Base-by-base conservation (phyloP, 2,888 invertebrate species). In the Phorcus lineatus region DNA sequence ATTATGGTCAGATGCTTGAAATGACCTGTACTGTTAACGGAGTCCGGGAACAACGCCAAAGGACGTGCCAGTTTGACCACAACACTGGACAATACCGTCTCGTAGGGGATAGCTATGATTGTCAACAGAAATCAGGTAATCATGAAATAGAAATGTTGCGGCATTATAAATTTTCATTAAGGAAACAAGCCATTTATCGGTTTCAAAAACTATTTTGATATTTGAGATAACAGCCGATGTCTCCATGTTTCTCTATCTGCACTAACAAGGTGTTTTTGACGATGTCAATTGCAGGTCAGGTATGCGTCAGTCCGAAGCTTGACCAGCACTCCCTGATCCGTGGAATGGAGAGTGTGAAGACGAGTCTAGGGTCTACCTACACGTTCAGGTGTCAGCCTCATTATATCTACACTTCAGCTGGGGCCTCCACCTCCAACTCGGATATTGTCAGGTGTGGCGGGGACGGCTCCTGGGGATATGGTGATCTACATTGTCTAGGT, bases 401-500 rank as follows among this genome's bases (percentile, higher is more conserved):
- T 24, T 77, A 80, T 2, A 22, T 76, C 19, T 80, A 79, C 74
- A 54, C 55, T 2, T 94, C 98, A 22, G 97, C 97, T 28, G 99
- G 99, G 0, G 97, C 98, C 94, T 97, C 79, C 52, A 96, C 96
- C 88, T 96, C 76, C 6, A 79, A 97, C 87, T 98, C 98, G 90
- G 97, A 98, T 91, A 96, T 97, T n/a, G 98, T 99, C 0, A 95
- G 96, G 84, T 99, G 98, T 93, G 96, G 96, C 94, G 96, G 96
- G 0, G 98, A 97, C 90, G 97, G 97, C 3, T 96, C 97, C 83
- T 99, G 99, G 99, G 98, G 99, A 94, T 98, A 98, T 92, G 99
- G 99, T 24, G 97, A 98, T 92, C 94, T 99, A 76, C 94, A 97
- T 2, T 84, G 84, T 82, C 74, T 82, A 9, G 83, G 83, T 82